Percentiles rank a stretch among this genome's conserved stretches.
Evolutionary conservation across 2,797 vertebrate species (phyloP).

Genomic region (Bovichtus diacanthus): DNA sequence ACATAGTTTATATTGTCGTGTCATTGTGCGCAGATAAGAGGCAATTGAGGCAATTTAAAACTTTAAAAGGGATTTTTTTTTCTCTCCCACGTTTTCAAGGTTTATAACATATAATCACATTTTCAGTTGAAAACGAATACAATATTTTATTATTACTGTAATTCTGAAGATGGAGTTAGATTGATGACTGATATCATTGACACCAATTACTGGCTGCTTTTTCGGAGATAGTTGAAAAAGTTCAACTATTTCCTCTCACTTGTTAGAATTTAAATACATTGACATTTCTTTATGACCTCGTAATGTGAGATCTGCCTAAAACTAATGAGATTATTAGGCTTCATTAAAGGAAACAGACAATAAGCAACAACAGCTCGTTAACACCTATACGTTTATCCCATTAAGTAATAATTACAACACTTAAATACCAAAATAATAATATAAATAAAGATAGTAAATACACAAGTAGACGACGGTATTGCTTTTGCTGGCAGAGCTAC

Average conservation of each 20-base stretch:
- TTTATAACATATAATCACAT: not conserved
- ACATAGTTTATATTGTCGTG: not conserved
- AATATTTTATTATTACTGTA: not conserved
- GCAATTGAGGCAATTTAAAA: not conserved
- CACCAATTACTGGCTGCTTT: constrained; percentile 1
- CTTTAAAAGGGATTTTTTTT: not conserved
- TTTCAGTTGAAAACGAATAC: not conserved
- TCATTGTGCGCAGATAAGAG: constrained; percentile 9
- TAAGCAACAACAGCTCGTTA: constrained; percentile 27
- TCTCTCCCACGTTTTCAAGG: not conserved
- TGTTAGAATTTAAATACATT: not conserved
- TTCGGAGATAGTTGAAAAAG: not conserved
- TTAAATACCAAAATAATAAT: not conserved
- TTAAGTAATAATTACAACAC: not conserved
- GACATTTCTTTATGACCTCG: not conserved
- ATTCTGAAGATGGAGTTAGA: not conserved
- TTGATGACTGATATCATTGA: not conserved
- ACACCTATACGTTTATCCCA: not conserved
- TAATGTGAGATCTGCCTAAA: not conserved
- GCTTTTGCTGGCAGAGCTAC: not conserved
- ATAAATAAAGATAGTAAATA: not conserved
- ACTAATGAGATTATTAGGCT: constrained; percentile 13
- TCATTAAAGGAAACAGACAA: constrained; percentile 18
- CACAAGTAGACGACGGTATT: not conserved
- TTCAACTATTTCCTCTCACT: not conserved